A percentile compares a stretch with the other conserved stretches of the same genome.
Evolutionary conservation across 1,140 invertebrate species (phyloP).

Genomic region (Bombus vancouverensis): DNA sequence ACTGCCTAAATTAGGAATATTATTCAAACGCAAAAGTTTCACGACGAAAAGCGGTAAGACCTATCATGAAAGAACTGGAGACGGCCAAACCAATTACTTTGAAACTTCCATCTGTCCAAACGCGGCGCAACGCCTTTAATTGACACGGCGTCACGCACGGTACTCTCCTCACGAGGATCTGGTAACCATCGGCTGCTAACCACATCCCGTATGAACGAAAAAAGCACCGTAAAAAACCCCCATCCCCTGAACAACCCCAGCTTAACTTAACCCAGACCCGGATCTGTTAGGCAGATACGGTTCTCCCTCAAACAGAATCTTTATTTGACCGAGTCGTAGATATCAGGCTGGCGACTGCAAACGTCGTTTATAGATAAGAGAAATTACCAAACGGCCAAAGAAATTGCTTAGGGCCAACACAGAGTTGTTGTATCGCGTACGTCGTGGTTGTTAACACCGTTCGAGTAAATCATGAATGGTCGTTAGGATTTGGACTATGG

Average conservation of each 20-base stretch:
- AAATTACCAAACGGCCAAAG: background rate
- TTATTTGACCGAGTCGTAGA: background rate
- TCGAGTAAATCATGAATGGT: slow-evolving; percentile 47
- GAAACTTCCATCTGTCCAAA: background rate
- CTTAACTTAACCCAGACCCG: slow-evolving; percentile 4
- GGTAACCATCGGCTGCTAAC: background rate
- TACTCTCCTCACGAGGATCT: background rate
- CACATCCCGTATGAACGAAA: background rate
- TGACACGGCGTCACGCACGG: background rate
- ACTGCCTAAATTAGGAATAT: background rate
- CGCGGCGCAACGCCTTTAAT: background rate
- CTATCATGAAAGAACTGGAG: background rate
- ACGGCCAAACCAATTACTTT: background rate
- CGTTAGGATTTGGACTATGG: slow-evolving; percentile 48
- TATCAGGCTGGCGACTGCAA: background rate
- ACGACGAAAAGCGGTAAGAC: background rate
- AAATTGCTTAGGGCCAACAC: background rate
- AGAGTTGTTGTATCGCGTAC: background rate
- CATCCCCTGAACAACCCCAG: background rate
- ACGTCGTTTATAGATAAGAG: background rate
- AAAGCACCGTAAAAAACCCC: background rate
- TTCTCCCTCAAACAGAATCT: background rate
- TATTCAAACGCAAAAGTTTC: background rate
- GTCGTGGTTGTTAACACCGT: slow-evolving; percentile 9
- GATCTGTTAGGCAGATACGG: background rate